phyloP scores from a whole-genome alignment of 2,888 invertebrate genomes.

The Eulithis prunata region DNA sequence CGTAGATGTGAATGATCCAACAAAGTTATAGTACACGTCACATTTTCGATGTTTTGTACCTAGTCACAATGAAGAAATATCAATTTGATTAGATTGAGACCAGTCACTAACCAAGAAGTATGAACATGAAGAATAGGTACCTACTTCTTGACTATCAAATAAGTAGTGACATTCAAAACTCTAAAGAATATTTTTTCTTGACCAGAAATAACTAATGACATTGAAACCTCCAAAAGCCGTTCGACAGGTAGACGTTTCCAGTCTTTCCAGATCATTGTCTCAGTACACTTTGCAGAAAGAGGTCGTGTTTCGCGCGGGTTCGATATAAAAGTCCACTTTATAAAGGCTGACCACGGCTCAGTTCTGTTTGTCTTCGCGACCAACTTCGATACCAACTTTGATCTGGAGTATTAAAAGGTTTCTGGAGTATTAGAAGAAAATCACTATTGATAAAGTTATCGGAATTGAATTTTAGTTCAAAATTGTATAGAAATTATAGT shows the following conservation, averaged over 20 bases:
- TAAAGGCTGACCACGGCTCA: constrained; percentile 71
- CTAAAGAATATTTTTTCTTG: too few species aligned
- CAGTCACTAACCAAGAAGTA: too few species aligned
- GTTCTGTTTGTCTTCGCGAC: constrained; percentile 59
- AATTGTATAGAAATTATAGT: background rate
- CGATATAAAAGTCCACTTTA: constrained; percentile 77
- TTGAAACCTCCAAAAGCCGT: too few species aligned
- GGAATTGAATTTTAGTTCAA: background rate
- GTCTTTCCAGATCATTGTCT: background rate
- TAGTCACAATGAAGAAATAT: too few species aligned
- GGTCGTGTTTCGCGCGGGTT: constrained; percentile 71
- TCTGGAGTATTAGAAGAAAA: constrained; percentile 3
- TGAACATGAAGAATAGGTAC: too few species aligned
- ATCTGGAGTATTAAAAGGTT: constrained; percentile 45
- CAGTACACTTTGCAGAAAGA: constrained; percentile 62
- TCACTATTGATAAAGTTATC: constrained; percentile 1
- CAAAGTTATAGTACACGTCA: too few species aligned
- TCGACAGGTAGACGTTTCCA: constrained; percentile 5
- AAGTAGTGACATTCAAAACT: too few species aligned
- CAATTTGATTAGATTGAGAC: too few species aligned
- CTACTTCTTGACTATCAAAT: too few species aligned
- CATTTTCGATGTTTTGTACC: too few species aligned
- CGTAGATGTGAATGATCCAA: too few species aligned
- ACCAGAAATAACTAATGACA: too few species aligned
- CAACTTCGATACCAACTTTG: constrained; percentile 43